Conservation (phyloP, 2,797 vertebrate species). For the Champsocephalus gunnari region DNA sequence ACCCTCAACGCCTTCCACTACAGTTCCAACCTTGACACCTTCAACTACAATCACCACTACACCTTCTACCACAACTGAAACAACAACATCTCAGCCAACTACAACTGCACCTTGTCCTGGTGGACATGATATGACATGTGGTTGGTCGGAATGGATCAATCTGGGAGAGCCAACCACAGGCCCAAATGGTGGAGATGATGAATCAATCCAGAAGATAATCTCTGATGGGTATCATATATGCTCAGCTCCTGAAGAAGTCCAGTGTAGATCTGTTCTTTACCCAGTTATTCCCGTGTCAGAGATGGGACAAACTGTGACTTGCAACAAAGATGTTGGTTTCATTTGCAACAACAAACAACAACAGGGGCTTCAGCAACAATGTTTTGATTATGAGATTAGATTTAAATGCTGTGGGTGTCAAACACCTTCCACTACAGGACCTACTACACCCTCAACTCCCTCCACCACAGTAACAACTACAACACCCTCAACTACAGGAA, state of each 20-base stretch:
- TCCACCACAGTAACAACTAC: not conserved
- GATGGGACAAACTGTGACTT: too few species aligned
- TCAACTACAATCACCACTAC: too few species aligned
- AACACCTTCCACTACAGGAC: too few species aligned
- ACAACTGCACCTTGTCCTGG: not conserved
- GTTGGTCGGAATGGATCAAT: slow-evolving; percentile 47
- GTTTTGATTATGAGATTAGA: too few species aligned
- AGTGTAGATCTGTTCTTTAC: slow-evolving; percentile 38
- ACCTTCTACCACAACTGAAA: too few species aligned
- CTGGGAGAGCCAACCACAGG: slow-evolving; percentile 39
- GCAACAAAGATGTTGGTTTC: too few species aligned
- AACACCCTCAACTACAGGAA: too few species aligned
- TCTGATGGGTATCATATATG: not conserved
- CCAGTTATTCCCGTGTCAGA: not conserved
- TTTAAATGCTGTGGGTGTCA: too few species aligned
- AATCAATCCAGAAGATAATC: slow-evolving; percentile 44
- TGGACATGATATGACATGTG: slow-evolving; percentile 16
- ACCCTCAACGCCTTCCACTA: not conserved
- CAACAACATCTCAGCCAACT: too few species aligned
- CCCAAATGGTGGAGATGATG: slow-evolving; percentile 47
- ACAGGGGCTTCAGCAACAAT: too few species aligned
- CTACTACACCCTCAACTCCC: too few species aligned
- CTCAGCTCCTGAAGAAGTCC: slow-evolving; percentile 18
- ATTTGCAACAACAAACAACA: too few species aligned
- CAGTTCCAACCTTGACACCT: not conserved